Base-by-base conservation (phyloP, 1,140 invertebrate species). In the Platyscapa corneri region DNA sequence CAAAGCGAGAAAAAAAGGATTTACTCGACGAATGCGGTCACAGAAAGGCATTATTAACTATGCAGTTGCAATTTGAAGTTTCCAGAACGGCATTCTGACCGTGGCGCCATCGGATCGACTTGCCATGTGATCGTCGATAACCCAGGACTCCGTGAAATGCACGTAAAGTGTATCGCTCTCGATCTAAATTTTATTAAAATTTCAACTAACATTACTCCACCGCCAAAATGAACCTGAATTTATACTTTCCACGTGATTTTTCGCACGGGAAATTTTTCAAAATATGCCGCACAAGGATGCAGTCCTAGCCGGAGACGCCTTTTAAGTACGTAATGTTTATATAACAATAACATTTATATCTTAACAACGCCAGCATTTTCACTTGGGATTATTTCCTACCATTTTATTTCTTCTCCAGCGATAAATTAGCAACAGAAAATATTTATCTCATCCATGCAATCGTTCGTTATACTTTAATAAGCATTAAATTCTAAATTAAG, bases 1-100 rank as follows among this genome's bases (percentile, higher is more conserved):
- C 42, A 67, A 46, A 76, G 30, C 53, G 23, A 70, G 60, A 70
- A 60, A 65, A 79, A 80, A 80, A 80, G 27, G 37, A 79, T 74
- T 83, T 72, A 20, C 42, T 67, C 75, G 64, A 32, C 82, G 42
- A 84, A 78, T 67, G 75, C 82, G 82, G 60, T 77, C 60, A 70
- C 75, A 80, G 77, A 79, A 80, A 84, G 77, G 77, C 83, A 80
- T 80, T 85, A 85, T 81, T 81, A 81, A 85, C 77, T 81, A 85
- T 85, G 78, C 76, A 85, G 78, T 85, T 85, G 53, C 70, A 80
- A 80, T 85, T 80, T 81, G 84, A 85, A 85, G 67, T 81, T 85
- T 85, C 77, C 34, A 85, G 84, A 85, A 85, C 78, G 83, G 83
- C 83, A 77, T 72, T 85, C 67, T 81, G 84, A 81, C 84, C 77